A percentile compares a stretch with the other conserved stretches of the same genome.
Conservation (phyloP, 2,113 vertebrate genomes). For the Australoheros scitulus region DNA sequence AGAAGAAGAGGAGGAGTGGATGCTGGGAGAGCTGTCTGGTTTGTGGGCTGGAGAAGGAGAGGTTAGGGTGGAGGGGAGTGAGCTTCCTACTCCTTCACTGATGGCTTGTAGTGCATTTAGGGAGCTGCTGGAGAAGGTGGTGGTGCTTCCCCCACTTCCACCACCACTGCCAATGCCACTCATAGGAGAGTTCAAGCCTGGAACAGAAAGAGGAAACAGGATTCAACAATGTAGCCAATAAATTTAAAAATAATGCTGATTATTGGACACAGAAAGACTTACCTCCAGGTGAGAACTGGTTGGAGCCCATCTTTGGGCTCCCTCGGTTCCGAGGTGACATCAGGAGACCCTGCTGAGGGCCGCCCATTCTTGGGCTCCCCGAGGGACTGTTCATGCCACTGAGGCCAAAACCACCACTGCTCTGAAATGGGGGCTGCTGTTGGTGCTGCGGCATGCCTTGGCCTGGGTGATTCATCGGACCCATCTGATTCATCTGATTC, state of each 20-base stretch:
- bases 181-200: slow-evolving; percentile 94
- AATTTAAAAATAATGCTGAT: neutral
- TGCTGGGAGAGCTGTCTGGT: slow-evolving; percentile 88
- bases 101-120: slow-evolving; percentile 97
- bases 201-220: slow-evolving; percentile 7
- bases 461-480: slow-evolving; percentile 74
- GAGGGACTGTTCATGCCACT: slow-evolving; percentile 90
- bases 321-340: slow-evolving; percentile 92
- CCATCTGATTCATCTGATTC: slow-evolving; percentile 73
- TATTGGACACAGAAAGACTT: slow-evolving; percentile 12
- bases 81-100: slow-evolving; percentile 96
- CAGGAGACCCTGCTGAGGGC: slow-evolving; percentile 89
- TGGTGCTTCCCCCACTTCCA: slow-evolving; percentile 70
- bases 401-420: slow-evolving; percentile 84
- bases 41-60: slow-evolving; percentile 88
- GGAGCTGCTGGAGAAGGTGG: slow-evolving; percentile 94
- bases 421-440: slow-evolving; percentile 87
- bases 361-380: slow-evolving; percentile 88
- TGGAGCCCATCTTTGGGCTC: slow-evolving; percentile 94
- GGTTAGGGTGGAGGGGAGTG: slow-evolving; percentile 89
- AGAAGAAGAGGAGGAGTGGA: slow-evolving; percentile 80
- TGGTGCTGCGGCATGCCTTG: slow-evolving; percentile 80
- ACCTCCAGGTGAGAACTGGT: slow-evolving; percentile 97
- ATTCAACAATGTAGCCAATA: neutral
- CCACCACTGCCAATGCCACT: slow-evolving; percentile 84